Conservation (phyloP, 2,113 vertebrate species). For the Tonatia bakeri region DNA sequence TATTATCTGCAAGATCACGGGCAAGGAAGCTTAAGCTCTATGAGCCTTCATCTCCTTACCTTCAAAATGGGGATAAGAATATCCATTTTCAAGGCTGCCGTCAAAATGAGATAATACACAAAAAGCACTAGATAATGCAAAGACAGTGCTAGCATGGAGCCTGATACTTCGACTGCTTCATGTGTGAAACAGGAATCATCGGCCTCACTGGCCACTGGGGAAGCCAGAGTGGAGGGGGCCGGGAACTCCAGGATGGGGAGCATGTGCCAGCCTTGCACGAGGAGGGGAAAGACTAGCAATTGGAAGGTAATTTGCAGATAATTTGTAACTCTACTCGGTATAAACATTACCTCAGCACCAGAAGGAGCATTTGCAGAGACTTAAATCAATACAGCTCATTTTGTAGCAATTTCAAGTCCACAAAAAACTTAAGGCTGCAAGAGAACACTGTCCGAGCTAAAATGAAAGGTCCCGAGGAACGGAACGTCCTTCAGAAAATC, state of each 20-base stretch:
- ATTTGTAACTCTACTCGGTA: not conserved
- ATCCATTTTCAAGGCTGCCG: not conserved
- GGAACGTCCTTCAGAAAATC: slow-evolving; percentile 30
- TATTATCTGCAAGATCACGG: not conserved
- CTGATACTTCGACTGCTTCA: not conserved
- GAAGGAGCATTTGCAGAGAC: not conserved
- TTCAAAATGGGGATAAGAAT: not conserved
- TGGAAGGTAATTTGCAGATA: not conserved
- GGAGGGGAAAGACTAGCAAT: not conserved
- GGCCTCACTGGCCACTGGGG: accelerated
- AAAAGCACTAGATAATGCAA: not conserved
- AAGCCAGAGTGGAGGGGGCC: not conserved
- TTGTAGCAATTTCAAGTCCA: slow-evolving; percentile 30
- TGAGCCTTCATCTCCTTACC: not conserved
- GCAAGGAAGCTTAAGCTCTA: not conserved
- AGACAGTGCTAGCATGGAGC: not conserved
- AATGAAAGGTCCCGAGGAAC: slow-evolving; percentile 16
- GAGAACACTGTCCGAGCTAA: not conserved
- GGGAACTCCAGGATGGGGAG: too few species aligned
- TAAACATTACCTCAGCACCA: not conserved
- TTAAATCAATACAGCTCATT: not conserved
- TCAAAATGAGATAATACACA: not conserved
- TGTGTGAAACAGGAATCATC: not conserved
- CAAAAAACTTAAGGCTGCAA: not conserved
- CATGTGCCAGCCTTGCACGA: accelerated